Base-by-base conservation (phyloP, 2,888 invertebrate genomes). In the Tiphia femorata region DNA sequence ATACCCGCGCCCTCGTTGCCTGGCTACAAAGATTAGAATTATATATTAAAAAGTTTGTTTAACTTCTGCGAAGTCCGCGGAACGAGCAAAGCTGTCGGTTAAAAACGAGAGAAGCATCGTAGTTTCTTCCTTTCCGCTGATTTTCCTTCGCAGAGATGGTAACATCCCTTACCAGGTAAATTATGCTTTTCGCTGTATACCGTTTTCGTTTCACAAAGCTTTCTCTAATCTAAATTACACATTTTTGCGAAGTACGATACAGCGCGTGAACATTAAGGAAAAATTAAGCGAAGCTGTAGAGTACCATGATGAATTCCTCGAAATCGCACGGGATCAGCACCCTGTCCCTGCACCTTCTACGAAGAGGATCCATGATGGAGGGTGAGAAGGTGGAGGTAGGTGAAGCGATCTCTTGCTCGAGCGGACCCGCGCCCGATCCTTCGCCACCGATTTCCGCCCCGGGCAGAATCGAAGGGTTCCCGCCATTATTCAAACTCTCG, bases 321-420 rank as follows among this genome's bases (percentile, higher is more conserved):
- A 91, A 90, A 76, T 94, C 93, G 72, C 94, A 94, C 0, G 94
- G 92, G 84, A 94, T 90, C 0, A 93, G 89, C 42, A 94, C 88
- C 43, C 91, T 87, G 77, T 94, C 93, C 10, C 84, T 84, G 76
- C 94, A 94, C 0, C 86, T 80, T 30, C 86, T 70, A 0, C 85
- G 85, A 21, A 75, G 81, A 0, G 84, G 84, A 2, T 54, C 57
- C 42, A 82, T 72, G 0, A 84, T 81, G 1, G 77, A 67, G 0
- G 85, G 84, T 57, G 79, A 84, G 76, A 84, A 82, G 23, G 85
- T 85, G 54, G 85, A 35, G 7, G 19, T 10, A 86, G 1, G 85
- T 85, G 64, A 80, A 81, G 77, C 85, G 85, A 57, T 83, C 76
- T 70, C 83, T 72, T 37, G 46, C 42, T 57, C 78, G 64, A 64